phyloP scores from a whole-genome alignment of 2,888 invertebrate genomes.

The Lycaena phlaeas region DNA sequence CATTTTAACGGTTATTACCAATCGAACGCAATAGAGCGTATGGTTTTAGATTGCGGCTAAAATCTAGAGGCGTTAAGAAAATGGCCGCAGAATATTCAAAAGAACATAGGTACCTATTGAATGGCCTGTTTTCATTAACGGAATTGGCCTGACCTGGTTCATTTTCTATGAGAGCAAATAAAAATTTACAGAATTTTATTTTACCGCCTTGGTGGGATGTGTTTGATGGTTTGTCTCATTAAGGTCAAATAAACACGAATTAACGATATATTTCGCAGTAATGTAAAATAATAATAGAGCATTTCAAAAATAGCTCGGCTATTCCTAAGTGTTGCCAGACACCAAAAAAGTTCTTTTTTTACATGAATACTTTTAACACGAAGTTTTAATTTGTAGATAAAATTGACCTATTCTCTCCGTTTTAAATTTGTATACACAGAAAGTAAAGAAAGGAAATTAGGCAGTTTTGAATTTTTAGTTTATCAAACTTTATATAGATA shows the following conservation, averaged over 20 bases:
- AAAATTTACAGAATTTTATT: slow-evolving; percentile 18
- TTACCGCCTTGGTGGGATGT: no score
- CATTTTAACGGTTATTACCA: slow-evolving; percentile 22
- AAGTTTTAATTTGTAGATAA: no score
- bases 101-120: slow-evolving; percentile 24
- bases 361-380: no score
- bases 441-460: no score
- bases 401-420: no score
- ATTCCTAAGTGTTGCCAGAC: slow-evolving; percentile 39
- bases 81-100: slow-evolving; percentile 63
- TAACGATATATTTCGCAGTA: slow-evolving; percentile 27
- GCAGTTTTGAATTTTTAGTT: no score
- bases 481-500: no score
- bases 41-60: slow-evolving; percentile 44
- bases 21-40: slow-evolving; percentile 28
- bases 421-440: no score
- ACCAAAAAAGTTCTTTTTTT: no score
- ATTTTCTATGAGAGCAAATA: slow-evolving; percentile 26
- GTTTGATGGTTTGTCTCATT: no score
- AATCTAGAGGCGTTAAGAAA: slow-evolving; percentile 59
- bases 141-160: slow-evolving; percentile 65
- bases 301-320: slow-evolving; percentile 56
- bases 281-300: slow-evolving; percentile 40
- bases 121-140: slow-evolving; percentile 68
- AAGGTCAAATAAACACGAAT: no score